phyloP scores from a whole-genome alignment of 2,888 invertebrate species.

The Drosophila pegasa region DNA sequence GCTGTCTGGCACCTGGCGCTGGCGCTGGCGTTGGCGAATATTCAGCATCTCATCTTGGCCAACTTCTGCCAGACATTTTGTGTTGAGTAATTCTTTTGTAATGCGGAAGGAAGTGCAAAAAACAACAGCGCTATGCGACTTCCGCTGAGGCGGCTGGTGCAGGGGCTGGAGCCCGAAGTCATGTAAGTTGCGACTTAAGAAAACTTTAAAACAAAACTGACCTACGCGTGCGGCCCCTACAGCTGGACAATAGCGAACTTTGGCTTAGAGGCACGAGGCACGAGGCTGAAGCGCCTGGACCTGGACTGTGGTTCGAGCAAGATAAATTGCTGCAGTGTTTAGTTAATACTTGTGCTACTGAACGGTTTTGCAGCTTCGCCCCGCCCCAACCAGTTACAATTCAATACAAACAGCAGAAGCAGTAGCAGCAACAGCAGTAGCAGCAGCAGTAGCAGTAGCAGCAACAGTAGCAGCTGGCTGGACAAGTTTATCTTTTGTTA shows the following conservation, averaged over 20 bases:
- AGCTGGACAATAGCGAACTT: conserved; percentile 21
- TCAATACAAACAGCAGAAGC: conserved; percentile 49
- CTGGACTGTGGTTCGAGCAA: conserved; percentile 33
- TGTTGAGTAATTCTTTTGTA: conserved; percentile 79
- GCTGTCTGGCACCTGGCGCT: conserved; percentile 42
- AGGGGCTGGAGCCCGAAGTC: neutral
- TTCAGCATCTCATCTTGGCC: conserved; percentile 43
- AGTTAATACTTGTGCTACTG: conserved; percentile 71
- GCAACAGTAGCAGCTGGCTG: conserved; percentile 68
- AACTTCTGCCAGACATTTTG: conserved; percentile 70
- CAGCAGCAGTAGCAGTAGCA: conserved; percentile 1
- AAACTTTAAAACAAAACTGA: conserved; percentile 77
- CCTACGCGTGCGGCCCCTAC: conserved; percentile 57
- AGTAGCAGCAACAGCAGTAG: conserved; percentile 21
- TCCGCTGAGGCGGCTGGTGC: conserved; percentile 35
- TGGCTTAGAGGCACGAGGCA: conserved; percentile 18
- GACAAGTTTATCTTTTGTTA: conserved; percentile 80
- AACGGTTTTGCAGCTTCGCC: conserved; percentile 17
- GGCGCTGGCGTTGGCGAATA: conserved; percentile 29
- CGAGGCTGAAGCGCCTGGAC: neutral
- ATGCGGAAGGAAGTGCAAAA: conserved; percentile 76
- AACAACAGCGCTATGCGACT: conserved; percentile 67
- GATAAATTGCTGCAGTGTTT: conserved; percentile 81
- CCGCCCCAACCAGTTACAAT: conserved; percentile 22
- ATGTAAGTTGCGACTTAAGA: conserved; percentile 47